Conservation (phyloP, 2,888 invertebrate species). For the Entomobrya proxima region DNA sequence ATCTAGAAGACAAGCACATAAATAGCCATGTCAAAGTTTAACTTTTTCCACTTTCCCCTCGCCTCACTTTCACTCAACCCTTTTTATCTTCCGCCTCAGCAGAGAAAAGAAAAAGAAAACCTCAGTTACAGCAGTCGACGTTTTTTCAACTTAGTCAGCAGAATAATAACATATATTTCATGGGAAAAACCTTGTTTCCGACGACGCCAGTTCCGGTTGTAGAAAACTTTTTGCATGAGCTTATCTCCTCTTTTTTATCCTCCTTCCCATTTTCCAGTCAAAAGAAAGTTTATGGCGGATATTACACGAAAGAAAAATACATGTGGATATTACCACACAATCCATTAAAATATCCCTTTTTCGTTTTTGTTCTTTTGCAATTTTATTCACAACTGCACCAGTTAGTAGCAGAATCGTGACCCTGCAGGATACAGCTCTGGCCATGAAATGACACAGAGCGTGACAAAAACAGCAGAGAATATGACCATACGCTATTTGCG, state of each 20-base stretch:
- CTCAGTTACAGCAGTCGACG: not conserved
- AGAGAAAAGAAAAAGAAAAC: not conserved
- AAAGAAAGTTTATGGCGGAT: not conserved
- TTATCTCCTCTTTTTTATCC: too few species aligned
- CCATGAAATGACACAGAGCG: slow-evolving; percentile 53
- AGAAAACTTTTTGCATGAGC: not conserved
- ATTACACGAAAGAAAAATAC: not conserved
- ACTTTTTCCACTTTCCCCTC: too few species aligned
- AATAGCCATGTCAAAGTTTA: too few species aligned
- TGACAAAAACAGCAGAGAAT: slow-evolving; percentile 32
- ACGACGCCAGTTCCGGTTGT: not conserved
- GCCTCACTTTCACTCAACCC: not conserved
- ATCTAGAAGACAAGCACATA: too few species aligned
- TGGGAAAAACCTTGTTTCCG: not conserved
- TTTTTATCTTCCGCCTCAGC: not conserved
- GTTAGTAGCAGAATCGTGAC: not conserved
- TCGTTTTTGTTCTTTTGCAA: not conserved
- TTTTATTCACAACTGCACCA: not conserved
- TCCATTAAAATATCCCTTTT: not conserved
- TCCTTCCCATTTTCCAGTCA: too few species aligned
- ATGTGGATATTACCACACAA: not conserved
- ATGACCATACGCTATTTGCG: not conserved
- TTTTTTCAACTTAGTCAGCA: not conserved
- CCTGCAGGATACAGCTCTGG: slow-evolving; percentile 3
- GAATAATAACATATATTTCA: not conserved